These are phyloP conservation scores for Siphamia tubifer DNA, from an alignment of 2,113 vertebrate species.

Conservation along the genomic window DNA sequence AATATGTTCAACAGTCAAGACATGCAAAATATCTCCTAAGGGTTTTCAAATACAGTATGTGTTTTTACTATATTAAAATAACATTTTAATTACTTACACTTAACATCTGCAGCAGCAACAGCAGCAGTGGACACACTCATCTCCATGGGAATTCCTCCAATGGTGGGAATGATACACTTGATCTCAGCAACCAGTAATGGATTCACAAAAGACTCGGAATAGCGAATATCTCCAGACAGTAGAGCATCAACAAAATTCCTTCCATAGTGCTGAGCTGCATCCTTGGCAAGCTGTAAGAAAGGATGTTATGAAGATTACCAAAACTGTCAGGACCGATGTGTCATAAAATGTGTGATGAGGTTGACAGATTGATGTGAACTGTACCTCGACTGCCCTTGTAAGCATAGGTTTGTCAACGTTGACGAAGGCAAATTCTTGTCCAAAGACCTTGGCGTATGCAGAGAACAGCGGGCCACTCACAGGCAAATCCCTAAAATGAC, in stretches of 20 bases:
- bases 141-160: slow-evolving; percentile 81
- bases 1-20: too few species aligned
- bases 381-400: slow-evolving; percentile 76
- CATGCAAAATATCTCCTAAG: too few species aligned
- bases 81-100: too few species aligned
- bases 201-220: slow-evolving; percentile 59
- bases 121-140: slow-evolving; percentile 71
- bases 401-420: slow-evolving; percentile 77
- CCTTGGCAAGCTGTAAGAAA: slow-evolving; percentile 47
- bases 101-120: slow-evolving; percentile 60
- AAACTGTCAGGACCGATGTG: neutral
- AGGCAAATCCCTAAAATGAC: slow-evolving; percentile 76
- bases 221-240: slow-evolving; percentile 29
- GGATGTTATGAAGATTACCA: neutral
- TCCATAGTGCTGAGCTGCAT: slow-evolving; percentile 11
- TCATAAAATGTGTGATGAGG: neutral
- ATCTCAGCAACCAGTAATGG: slow-evolving; percentile 75
- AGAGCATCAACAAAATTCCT: slow-evolving; percentile 40
- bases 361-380: neutral
- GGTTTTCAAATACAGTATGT: too few species aligned
- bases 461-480: slow-evolving; percentile 71
- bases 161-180: slow-evolving; percentile 76
- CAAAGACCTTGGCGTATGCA: slow-evolving; percentile 79
- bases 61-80: neutral
- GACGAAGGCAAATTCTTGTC: slow-evolving; percentile 82